Conservation (phyloP, 2,113 vertebrate species). For the Rhinopithecus roxellana region DNA sequence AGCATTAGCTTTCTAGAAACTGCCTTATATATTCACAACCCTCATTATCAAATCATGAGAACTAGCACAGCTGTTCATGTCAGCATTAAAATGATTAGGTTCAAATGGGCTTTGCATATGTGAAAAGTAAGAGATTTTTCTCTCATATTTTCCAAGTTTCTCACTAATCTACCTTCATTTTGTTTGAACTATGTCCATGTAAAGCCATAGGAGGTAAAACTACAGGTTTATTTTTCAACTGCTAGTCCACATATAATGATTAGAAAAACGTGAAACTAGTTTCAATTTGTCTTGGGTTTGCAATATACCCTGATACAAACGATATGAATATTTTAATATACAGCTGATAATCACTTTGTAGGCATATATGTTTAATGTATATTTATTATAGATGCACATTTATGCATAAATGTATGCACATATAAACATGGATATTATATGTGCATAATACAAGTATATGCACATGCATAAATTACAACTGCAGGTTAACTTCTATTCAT, state of each 20-base stretch:
- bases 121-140: neutral
- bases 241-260: neutral
- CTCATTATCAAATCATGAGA: slow-evolving; percentile 16
- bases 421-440: neutral
- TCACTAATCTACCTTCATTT: neutral
- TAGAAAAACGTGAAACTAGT: neutral
- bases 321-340: neutral
- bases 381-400: neutral
- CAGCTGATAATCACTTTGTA: neutral
- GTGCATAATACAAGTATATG: neutral
- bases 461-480: neutral
- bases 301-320: neutral
- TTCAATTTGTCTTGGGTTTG: neutral
- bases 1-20: neutral
- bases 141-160: neutral
- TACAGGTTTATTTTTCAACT: neutral
- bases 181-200: neutral
- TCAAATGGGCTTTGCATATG: neutral
- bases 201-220: neutral
- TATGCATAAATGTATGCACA: neutral
- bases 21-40: neutral
- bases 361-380: neutral
- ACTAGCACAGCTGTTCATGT: neutral
- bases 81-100: slow-evolving; percentile 35
- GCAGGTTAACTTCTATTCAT: neutral